Evolutionary conservation across 2,888 invertebrate genomes (phyloP), one percentile per base, ranked within the genome.

Genomic region (Cephus rjabovi): DNA sequence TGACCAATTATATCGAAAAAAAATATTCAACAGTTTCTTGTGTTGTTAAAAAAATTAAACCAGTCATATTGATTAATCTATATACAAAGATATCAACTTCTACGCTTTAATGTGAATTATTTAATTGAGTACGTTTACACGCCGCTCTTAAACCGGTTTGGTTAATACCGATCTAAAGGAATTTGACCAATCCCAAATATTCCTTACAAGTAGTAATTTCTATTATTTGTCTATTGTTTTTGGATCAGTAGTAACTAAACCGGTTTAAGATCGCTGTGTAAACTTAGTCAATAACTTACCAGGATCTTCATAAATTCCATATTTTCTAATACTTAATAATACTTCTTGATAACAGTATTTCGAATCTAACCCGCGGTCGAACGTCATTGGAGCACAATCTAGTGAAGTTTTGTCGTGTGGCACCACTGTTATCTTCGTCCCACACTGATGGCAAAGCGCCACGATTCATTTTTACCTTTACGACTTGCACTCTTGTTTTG

Each of bases 401-500:
- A 56, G 56, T 23, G 56, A 56, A 23, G 23, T 56, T 56, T 23
- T 23, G 56, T 23, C 23, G 23, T 1, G 56, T 56, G 56, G 56
- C 56, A 9, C 23, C 2, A 56, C 56, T 56, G 56, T 23, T 56
- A 56, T 9, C 23, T 23, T 56, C 56, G 2, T 30, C 37, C 68
- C 34, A 79, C 31, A 69, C 23, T 73, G 73, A 79, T 77, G 76
- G 77, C 78, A 78, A 79, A 80, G 80, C 78, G 82, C 82, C 80
- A 81, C 81, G 80, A 85, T 84, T 82, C 84, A 83, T 83, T 85
- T 83, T 85, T 81, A 79, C 76, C 79, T 78, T 23, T 56, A 56
- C 56, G 2, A 9, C 23, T 56, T 15, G 23, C 56, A 56, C 40
- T 56, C 23, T 56, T 40, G 15, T 15, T 1, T 15, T 56, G 1